Conservation (phyloP, 2,113 vertebrate species). For the Eupsittula cactorum region DNA sequence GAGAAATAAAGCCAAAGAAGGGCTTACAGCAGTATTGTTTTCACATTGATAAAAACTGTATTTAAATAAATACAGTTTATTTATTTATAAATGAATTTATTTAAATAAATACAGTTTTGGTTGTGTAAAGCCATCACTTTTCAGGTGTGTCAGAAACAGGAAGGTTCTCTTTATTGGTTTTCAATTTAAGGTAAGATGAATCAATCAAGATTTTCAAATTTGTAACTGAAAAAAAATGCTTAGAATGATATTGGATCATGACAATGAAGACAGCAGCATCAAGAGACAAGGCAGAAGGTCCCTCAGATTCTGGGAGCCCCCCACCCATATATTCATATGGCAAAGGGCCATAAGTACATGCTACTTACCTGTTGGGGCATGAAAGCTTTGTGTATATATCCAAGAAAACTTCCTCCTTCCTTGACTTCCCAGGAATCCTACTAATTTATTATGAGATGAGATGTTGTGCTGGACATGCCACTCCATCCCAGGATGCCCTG, state of each 20-base stretch:
- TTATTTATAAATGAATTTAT: neutral
- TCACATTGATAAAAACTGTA: neutral
- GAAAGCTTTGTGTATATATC: neutral
- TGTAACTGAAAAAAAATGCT: neutral
- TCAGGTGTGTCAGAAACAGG: neutral
- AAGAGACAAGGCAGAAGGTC: neutral
- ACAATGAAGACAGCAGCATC: neutral
- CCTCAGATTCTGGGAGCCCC: neutral
- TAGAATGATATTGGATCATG: neutral
- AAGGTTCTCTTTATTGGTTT: neutral
- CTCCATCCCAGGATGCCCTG: neutral
- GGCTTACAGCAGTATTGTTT: neutral
- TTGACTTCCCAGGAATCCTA: neutral
- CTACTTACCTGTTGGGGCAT: fast-evolving
- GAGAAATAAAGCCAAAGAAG: neutral
- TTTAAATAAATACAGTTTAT: neutral
- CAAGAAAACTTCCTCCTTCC: neutral
- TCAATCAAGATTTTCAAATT: neutral
- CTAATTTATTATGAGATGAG: neutral
- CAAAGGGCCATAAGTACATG: neutral
- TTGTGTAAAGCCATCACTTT: neutral
- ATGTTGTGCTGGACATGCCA: neutral
- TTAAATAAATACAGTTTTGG: neutral
- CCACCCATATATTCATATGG: neutral
- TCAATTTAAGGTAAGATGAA: neutral